phyloP scores from a whole-genome alignment of 1,140 invertebrate genomes.

The Drosophila micromelanica region DNA sequence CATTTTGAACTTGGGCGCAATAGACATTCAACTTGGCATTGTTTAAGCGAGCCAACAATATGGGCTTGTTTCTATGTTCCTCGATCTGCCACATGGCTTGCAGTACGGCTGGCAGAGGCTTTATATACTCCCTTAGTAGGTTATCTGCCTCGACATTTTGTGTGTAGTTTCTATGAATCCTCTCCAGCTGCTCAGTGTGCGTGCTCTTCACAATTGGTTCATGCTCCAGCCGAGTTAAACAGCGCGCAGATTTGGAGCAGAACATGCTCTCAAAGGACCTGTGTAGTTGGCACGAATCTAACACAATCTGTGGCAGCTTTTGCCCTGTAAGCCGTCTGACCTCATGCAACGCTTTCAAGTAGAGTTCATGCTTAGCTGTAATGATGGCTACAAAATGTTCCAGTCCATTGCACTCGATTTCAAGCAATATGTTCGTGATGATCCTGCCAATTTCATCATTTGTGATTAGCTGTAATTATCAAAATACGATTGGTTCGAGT shows the following conservation, averaged over 20 bases:
- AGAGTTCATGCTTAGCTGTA: constrained; percentile 1
- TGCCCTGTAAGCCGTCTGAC: background rate
- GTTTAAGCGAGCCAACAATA: constrained; percentile 19
- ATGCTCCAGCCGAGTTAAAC: background rate
- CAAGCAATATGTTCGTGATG: constrained; percentile 28
- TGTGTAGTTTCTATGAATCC: background rate
- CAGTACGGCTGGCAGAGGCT: constrained; percentile 11
- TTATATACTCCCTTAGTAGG: constrained; percentile 3
- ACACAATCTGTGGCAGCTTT: constrained; percentile 13
- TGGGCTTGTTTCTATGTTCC: constrained; percentile 18
- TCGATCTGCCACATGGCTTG: constrained; percentile 32
- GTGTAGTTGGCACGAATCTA: constrained; percentile 17
- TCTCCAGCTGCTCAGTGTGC: constrained; percentile 9
- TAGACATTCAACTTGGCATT: constrained; percentile 25
- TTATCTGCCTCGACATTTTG: background rate
- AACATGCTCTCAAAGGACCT: constrained; percentile 19
- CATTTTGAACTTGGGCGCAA: constrained; percentile 22
- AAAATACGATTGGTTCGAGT: too few relatives aligned
- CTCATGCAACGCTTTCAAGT: constrained; percentile 14
- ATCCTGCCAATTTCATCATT: constrained; percentile 17
- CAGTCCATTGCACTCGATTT: constrained; percentile 35
- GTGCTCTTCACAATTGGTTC: background rate
- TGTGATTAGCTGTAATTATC: constrained; percentile 18
- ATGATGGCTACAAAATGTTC: constrained; percentile 39
- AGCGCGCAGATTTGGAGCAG: constrained; percentile 11